Percentiles rank a stretch among this genome's conserved stretches.
These are phyloP conservation scores for Phodopus roborovskii DNA, from an alignment of 2,113 vertebrate genomes.

Conservation along the genomic window DNA sequence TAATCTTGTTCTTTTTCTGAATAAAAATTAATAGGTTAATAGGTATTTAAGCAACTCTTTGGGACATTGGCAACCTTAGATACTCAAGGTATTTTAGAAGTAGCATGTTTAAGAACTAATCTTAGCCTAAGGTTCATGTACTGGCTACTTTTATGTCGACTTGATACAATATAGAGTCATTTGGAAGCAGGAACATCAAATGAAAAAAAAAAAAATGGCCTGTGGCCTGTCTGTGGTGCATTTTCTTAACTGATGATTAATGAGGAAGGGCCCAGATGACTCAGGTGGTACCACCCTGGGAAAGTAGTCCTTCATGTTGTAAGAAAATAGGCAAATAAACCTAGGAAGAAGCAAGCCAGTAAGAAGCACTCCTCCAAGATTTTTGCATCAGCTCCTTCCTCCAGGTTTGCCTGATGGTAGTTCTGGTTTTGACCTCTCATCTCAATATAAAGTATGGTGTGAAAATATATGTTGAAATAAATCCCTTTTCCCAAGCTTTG, in stretches of 20 bases:
- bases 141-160: not conserved
- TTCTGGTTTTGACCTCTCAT: not conserved
- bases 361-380: not conserved
- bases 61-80: not conserved
- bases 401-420: not conserved
- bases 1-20: not conserved
- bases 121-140: not conserved
- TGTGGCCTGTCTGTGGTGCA: not conserved
- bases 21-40: not conserved
- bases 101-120: not conserved
- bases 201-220: not conserved
- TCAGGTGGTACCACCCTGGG: not conserved
- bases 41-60: not conserved
- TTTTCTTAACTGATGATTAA: not conserved
- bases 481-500: too few relatives aligned
- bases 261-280: not conserved
- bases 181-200: not conserved
- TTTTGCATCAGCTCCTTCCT: not conserved
- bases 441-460: not conserved
- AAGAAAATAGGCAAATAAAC: not conserved
- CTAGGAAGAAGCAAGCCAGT: not conserved
- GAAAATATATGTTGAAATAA: not conserved
- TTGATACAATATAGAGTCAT: not conserved
- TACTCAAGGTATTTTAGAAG: conserved; percentile 33
- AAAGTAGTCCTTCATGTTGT: not conserved